phyloP scores from a whole-genome alignment of 1,140 invertebrate genomes.

The Tenebrio molitor region DNA sequence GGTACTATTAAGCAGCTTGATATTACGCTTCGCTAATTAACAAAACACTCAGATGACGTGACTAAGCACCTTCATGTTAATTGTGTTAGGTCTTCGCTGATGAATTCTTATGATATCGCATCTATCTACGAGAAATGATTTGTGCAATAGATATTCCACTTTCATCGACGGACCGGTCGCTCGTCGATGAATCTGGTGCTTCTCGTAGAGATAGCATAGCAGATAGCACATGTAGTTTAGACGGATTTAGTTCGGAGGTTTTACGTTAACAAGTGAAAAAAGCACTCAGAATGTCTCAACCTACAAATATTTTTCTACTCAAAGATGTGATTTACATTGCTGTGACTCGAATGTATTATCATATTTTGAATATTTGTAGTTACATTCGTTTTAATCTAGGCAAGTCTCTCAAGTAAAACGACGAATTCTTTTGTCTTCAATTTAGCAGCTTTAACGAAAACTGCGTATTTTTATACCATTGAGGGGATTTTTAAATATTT shows the following conservation, averaged over 20 bases:
- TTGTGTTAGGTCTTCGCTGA: constrained; percentile 12
- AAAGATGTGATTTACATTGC: constrained; percentile 46
- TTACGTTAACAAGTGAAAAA: too few relatives aligned
- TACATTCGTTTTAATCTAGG: too few relatives aligned
- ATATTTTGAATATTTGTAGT: constrained; percentile 28
- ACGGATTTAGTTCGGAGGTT: too few relatives aligned
- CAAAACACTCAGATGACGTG: constrained; percentile 41
- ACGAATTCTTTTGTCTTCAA: too few relatives aligned
- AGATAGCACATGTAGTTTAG: constrained; percentile 46
- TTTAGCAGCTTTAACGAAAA: too few relatives aligned
- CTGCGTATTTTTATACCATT: too few relatives aligned
- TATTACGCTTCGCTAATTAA: constrained; percentile 42
- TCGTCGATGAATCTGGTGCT: neutral
- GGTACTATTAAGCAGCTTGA: constrained; percentile 23
- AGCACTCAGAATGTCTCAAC: too few relatives aligned
- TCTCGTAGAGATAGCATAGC: neutral
- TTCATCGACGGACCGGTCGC: constrained; percentile 7
- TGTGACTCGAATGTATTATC: constrained; percentile 26
- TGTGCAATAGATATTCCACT: constrained; percentile 12
- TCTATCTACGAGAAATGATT: constrained; percentile 2
- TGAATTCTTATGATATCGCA: neutral
- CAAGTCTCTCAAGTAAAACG: too few relatives aligned
- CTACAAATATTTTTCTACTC: constrained; percentile 41
- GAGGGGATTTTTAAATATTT: too few relatives aligned
- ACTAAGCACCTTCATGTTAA: constrained; percentile 26